These are phyloP conservation scores for Malurus alboscapulatus DNA, from an alignment of 2,113 vertebrate genomes.

Conservation along the genomic window DNA sequence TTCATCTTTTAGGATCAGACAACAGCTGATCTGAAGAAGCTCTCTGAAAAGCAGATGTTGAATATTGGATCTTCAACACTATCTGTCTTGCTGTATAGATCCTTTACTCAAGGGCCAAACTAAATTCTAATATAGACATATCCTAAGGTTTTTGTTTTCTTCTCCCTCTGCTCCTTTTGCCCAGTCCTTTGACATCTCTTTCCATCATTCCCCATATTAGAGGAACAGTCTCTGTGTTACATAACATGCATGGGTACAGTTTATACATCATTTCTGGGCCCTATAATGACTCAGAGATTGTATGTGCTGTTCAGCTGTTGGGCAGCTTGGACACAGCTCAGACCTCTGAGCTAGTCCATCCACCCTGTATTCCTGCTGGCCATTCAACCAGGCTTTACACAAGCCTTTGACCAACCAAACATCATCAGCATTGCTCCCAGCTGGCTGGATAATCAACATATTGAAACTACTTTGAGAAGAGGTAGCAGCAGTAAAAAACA, in stretches of 20 bases:
- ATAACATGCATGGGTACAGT: background rate
- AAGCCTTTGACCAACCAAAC: background rate
- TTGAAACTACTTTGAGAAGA: background rate
- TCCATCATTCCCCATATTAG: background rate
- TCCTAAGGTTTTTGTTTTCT: background rate
- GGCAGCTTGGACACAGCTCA: background rate
- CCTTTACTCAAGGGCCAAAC: background rate
- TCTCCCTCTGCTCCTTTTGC: background rate
- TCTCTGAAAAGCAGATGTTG: background rate
- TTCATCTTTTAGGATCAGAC: background rate
- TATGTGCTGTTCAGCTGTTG: background rate
- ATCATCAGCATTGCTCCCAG: background rate
- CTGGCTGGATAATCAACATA: background rate
- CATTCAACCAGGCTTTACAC: rapidly evolving
- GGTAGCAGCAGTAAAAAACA: background rate
- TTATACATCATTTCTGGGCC: background rate
- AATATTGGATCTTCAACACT: background rate
- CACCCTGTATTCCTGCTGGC: background rate
- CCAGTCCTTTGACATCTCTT: background rate
- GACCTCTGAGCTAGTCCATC: background rate
- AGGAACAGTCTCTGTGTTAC: background rate
- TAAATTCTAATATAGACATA: background rate
- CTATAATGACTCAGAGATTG: background rate
- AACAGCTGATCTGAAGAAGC: background rate
- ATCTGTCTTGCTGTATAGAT: background rate